These are phyloP conservation scores for Brachylomia viminalis DNA, from an alignment of 2,888 invertebrate genomes.

Conservation along the genomic window DNA sequence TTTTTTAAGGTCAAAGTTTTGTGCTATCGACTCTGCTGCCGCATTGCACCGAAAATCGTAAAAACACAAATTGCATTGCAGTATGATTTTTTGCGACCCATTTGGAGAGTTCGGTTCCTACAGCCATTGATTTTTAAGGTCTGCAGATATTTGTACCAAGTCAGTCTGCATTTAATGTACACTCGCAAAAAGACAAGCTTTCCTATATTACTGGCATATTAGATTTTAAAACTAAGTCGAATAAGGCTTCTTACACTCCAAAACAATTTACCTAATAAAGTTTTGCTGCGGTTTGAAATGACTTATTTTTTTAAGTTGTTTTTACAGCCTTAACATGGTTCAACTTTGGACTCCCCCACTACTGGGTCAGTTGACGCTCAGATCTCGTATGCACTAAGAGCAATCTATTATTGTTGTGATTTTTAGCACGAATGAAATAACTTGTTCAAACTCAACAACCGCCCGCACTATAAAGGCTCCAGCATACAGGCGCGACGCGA, in stretches of 20 bases:
- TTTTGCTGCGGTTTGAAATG: neutral
- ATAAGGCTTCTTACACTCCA: neutral
- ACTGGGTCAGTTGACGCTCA: neutral
- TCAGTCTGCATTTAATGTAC: neutral
- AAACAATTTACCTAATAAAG: neutral
- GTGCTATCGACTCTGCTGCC: neutral
- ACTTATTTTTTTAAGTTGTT: neutral
- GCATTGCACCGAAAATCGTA: slow-evolving; percentile 24
- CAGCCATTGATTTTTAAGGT: neutral
- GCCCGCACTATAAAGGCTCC: too few species aligned
- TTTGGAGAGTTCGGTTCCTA: neutral
- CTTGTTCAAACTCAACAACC: too few species aligned
- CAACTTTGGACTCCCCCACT: neutral
- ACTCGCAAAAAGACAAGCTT: neutral
- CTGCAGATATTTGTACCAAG: neutral
- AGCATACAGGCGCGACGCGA: too few species aligned
- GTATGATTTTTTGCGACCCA: neutral
- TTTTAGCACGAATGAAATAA: too few species aligned
- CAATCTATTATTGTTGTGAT: neutral
- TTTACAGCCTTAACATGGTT: neutral
- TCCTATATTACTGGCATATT: too few species aligned
- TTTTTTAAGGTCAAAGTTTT: slow-evolving; percentile 19
- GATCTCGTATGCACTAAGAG: neutral
- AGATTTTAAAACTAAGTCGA: neutral
- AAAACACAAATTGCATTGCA: neutral